Percentiles rank a stretch among this genome's conserved stretches.
Conservation (phyloP, 2,797 vertebrate genomes). For the Falco peregrinus region DNA sequence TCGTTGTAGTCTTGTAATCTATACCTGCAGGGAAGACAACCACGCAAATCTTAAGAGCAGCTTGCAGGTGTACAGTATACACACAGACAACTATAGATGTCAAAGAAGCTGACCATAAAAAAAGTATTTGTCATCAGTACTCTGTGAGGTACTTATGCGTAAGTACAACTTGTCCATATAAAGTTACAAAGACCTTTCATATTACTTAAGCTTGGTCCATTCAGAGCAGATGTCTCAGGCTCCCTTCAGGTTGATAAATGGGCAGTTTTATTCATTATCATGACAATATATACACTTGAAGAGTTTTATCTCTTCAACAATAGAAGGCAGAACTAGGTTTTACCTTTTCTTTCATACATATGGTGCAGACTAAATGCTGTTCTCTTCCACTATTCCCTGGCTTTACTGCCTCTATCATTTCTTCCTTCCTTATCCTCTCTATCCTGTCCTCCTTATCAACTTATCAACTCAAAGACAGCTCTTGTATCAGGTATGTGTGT, state of each 20-base stretch:
- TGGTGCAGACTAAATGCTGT: background rate
- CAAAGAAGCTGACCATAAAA: background rate
- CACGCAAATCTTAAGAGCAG: background rate
- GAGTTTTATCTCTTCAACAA: background rate
- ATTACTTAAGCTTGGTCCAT: background rate
- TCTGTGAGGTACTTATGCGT: background rate
- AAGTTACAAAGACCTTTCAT: background rate
- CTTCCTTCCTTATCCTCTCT: background rate
- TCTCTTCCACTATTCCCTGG: background rate
- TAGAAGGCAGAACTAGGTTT: background rate
- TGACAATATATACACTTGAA: background rate
- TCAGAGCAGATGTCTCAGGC: background rate
- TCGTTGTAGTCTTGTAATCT: conserved; percentile 89
- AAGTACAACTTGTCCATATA: background rate
- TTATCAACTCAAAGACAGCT: background rate
- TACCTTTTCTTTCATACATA: background rate
- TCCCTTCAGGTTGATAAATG: background rate
- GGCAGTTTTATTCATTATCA: background rate
- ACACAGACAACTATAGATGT: background rate
- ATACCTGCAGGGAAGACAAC: conserved; percentile 75
- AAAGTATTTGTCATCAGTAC: background rate
- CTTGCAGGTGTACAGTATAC: background rate
- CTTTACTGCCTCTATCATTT: background rate
- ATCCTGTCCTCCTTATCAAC: background rate
- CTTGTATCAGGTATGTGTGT: background rate